These are phyloP conservation scores for Marronus borbonicus DNA, from an alignment of 2,888 invertebrate genomes.

Conservation along the genomic window DNA sequence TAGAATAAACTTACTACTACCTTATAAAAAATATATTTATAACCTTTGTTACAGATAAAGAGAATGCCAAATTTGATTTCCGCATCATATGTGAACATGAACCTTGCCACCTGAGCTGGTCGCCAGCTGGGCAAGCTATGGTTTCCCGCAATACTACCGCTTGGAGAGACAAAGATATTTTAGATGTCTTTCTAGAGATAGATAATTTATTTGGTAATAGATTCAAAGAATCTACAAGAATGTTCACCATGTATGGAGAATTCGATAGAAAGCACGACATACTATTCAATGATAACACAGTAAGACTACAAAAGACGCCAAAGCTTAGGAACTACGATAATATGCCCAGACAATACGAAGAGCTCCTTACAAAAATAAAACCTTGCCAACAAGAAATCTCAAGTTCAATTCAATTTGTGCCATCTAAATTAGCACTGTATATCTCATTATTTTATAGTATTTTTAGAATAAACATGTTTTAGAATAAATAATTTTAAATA, in stretches of 20 bases:
- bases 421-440: conserved; percentile 43
- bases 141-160: conserved; percentile 73
- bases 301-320: conserved; percentile 64
- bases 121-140: conserved; percentile 79
- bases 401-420: conserved; percentile 29
- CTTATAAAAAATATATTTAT: neutral
- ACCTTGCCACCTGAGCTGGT: conserved; percentile 79
- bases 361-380: conserved; percentile 56
- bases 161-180: conserved; percentile 78
- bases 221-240: conserved; percentile 73
- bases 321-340: conserved; percentile 62
- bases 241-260: conserved; percentile 81
- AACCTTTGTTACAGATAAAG: conserved; percentile 38
- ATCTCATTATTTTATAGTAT: conserved; percentile 42
- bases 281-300: conserved; percentile 77
- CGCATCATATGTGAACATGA: conserved; percentile 73
- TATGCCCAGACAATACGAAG: conserved; percentile 62
- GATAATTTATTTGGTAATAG: conserved; percentile 81
- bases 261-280: conserved; percentile 78
- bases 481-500: conserved; percentile 9
- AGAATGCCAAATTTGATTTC: conserved; percentile 67
- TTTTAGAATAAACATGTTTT: conserved; percentile 31
- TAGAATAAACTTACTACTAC: neutral
- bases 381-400: conserved; percentile 54
- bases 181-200: conserved; percentile 79